phyloP scores from a whole-genome alignment of 1,140 invertebrate genomes.

The Watersipora subatra region DNA sequence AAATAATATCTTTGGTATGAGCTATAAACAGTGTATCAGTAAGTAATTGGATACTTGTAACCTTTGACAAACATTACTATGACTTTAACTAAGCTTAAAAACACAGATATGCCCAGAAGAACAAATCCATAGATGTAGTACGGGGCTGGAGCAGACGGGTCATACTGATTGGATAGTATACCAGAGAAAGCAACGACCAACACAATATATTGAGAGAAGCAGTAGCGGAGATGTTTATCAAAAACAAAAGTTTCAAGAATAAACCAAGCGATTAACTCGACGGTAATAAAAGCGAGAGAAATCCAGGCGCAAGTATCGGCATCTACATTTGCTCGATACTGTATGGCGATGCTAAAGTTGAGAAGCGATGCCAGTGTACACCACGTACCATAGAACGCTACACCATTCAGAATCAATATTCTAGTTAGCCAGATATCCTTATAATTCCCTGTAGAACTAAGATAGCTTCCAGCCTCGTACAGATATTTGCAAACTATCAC shows the following conservation, averaged over 20 bases:
- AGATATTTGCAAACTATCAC: slow-evolving; percentile 10
- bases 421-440: slow-evolving; percentile 16
- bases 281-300: slow-evolving; percentile 11
- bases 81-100: slow-evolving; percentile 9
- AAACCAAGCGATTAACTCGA: slow-evolving; percentile 10
- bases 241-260: slow-evolving; percentile 12
- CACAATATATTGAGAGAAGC: slow-evolving; percentile 16
- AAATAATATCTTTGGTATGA: too few relatives aligned
- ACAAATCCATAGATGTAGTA: slow-evolving; percentile 11
- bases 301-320: slow-evolving; percentile 9
- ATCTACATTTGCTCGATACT: slow-evolving; percentile 10
- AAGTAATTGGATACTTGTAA: slow-evolving; percentile 4
- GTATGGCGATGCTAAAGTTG: slow-evolving; percentile 18
- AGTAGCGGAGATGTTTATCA: slow-evolving; percentile 17
- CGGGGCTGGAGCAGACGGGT: slow-evolving; percentile 1
- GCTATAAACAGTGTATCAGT: too few relatives aligned
- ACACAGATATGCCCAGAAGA: slow-evolving; percentile 6
- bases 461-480: not conserved
- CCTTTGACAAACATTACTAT: slow-evolving; percentile 9
- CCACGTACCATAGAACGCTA: slow-evolving; percentile 23
- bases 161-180: slow-evolving; percentile 10
- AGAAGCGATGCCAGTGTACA: slow-evolving; percentile 17
- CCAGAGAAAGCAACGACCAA: slow-evolving; percentile 16
- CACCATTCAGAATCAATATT: slow-evolving; percentile 21
- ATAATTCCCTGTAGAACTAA: not conserved